Percentiles rank a stretch among this genome's conserved stretches.
Evolutionary conservation across 2,113 vertebrate genomes (phyloP).

Genomic region (Onychorhynchus coronatus): DNA sequence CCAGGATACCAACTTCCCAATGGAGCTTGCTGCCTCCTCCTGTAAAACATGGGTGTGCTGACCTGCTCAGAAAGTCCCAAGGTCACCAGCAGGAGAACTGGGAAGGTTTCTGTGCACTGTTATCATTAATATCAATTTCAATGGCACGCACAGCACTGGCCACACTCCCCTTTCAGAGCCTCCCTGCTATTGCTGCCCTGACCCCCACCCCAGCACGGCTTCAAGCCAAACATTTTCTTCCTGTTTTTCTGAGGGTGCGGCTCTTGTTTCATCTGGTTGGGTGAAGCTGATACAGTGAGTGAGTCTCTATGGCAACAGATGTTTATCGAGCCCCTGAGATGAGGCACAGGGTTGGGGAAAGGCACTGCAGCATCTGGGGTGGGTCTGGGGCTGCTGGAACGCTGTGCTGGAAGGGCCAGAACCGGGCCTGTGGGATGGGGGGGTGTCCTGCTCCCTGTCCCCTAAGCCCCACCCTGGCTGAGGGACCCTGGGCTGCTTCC

Average conservation of each 20-base stretch:
- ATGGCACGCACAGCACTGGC: rapidly evolving
- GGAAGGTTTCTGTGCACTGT: not conserved
- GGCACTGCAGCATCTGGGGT: not conserved
- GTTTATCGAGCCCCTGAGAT: slow-evolving; percentile 56
- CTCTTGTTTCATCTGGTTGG: slow-evolving; percentile 65
- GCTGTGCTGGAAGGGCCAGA: rapidly evolving
- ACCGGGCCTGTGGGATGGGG: rapidly evolving
- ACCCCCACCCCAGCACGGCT: slow-evolving; percentile 20
- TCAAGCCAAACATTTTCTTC: slow-evolving; percentile 69
- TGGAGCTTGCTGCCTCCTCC: not conserved
- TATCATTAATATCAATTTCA: not conserved
- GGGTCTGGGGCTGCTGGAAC: not conserved
- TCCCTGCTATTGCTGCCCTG: not conserved
- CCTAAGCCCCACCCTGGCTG: not conserved
- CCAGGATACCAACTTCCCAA: rapidly evolving
- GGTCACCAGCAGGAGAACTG: not conserved
- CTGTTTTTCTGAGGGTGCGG: slow-evolving; percentile 41
- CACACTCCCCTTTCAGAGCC: not conserved
- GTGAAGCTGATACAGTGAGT: slow-evolving; percentile 14
- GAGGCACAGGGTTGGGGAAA: slow-evolving; percentile 36
- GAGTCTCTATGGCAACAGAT: slow-evolving; percentile 73
- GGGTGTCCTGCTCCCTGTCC: not conserved
- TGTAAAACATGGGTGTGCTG: rapidly evolving
- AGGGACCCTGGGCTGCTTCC: not conserved
- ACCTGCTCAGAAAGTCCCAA: not conserved